Evolutionary conservation across 2,888 invertebrate species (phyloP), one percentile per base, ranked within the genome.

Genomic region (Dyspetes luteomarginatus): DNA sequence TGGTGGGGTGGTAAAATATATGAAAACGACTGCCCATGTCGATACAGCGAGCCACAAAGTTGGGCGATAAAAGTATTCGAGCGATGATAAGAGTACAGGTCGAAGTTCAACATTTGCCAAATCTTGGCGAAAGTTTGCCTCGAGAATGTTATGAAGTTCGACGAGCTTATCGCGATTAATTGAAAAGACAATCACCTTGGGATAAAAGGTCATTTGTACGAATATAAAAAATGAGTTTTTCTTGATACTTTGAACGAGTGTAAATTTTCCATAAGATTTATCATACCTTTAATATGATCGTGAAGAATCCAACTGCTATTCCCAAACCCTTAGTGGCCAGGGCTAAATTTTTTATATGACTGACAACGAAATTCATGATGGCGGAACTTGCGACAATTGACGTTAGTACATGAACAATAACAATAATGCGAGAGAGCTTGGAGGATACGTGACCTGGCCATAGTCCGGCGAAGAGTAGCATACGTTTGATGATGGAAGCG

Each of bases 261-360:
- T n/a, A n/a, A n/a, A n/a, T n/a, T n/a, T n/a, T n/a, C n/a, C n/a
- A n/a, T n/a, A n/a, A n/a, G 12, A 12, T 28, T 12, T n/a, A 12
- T 17, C 26, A n/a, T 76, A 83, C 83, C 78, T 81, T 78, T 12
- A 81, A 26, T 45, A 83, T 69, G 15, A 71, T 56, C 1, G 69
- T 73, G n/a, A 73, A 50, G 26, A 81, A 69, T 26, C 83, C 65
- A n/a, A 76, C 69, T 2, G 64, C 72, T 45, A 76, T 55, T 5
- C 81, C 73, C 52, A 83, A 30, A 4, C 79, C 79, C 45, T 74
- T 82, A 0, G 81, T 82, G 41, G 73, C 69, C 7, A 79, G 55
- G 9, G 56, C 41, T 5, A 83, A 52, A 43, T 72, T 78, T 12
- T 58, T 73, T 28, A 72, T 69, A n/a, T 82, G 60, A 55, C 56